These are phyloP conservation scores for Parazoanthus swiftii DNA, from an alignment of 92 coral and sea anemone species.

Conservation along the genomic window DNA sequence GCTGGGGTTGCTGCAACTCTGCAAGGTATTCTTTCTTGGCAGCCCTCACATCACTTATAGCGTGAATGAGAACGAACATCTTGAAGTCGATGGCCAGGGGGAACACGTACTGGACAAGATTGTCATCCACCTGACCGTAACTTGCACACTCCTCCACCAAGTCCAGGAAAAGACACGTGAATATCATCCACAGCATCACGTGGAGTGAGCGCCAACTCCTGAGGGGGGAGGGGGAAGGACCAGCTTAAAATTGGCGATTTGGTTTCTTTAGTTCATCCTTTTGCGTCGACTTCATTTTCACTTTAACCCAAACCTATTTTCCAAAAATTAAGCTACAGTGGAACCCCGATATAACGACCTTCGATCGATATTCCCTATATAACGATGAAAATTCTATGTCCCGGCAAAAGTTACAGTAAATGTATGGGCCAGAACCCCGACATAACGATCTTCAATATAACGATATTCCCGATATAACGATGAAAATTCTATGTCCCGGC, in stretches of 20 bases:
- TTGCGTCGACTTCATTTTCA: no score
- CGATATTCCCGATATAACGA: no score
- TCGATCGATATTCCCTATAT: no score
- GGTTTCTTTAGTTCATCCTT: no score
- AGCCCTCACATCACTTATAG: slow-evolving; percentile 46
- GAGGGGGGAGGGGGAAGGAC: background rate
- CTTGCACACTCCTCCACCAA: slow-evolving; percentile 54
- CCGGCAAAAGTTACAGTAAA: no score
- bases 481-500: no score
- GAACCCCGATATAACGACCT: no score
- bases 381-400: no score
- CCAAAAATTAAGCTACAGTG: no score
- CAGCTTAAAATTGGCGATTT: background rate
- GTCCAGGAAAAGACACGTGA: slow-evolving; percentile 49
- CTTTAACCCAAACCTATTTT: no score
- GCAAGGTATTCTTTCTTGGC: slow-evolving; percentile 48
- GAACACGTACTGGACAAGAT: slow-evolving; percentile 50
- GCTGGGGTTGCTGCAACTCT: slow-evolving; percentile 34
- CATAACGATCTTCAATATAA: no score
- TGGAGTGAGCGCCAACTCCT: slow-evolving; percentile 68
- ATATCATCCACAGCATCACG: slow-evolving; percentile 67
- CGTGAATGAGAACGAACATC: slow-evolving; percentile 62
- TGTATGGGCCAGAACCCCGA: no score
- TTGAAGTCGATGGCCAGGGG: slow-evolving; percentile 78
- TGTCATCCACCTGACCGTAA: slow-evolving; percentile 44